Evolutionary conservation across 2,113 vertebrate genomes (phyloP), one percentile per base, ranked within the genome.

Genomic region (Ptilorrhoa leucosticta): DNA sequence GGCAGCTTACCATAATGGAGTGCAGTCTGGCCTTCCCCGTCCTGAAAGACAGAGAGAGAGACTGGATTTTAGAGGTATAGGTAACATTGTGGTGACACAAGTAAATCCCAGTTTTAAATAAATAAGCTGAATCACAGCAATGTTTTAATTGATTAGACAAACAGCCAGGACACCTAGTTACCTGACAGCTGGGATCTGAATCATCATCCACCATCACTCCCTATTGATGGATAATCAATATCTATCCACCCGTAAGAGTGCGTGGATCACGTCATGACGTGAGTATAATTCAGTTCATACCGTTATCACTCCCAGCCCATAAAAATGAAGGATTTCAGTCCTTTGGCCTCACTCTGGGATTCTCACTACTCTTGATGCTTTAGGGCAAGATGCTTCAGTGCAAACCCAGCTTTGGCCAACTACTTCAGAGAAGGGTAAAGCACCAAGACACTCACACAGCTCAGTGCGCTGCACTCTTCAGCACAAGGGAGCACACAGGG

Each of bases 21-120:
- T 13, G 99, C 98, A 60, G 99, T 99, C 97, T 99, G 99, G 93
- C 99, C 99, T 98, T 99, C 99, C 94, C 98, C 98, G 24, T 99
- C 99, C 99, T 99, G 97, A 20, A 98, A 98, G 73, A 96, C 35
- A 98, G 79, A 75, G 15, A 88, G 37, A 98, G 79, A 97, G 20
- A 90, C 81, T 89, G 94, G 63, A 81, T 83, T 94, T 97, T 89
- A 98, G 92, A 95, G 57, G 39, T 44, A 45, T 3, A 83, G 82
- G 40, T 66, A 91, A 83, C 1, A 3, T 9, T 1, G 5, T 6
- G 26, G 50, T 45, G 60, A 61, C 16, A 77, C 27, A 90, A 71
- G 48, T 19, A 96, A 95, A 58, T 37, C 31, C 37, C 45, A 45
- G 48, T 42, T 81, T 84, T 31, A 86, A 78, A 80, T 39, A 84